These are phyloP conservation scores for Atractosteus spatula DNA, from an alignment of 2,113 vertebrate species.

Conservation along the genomic window DNA sequence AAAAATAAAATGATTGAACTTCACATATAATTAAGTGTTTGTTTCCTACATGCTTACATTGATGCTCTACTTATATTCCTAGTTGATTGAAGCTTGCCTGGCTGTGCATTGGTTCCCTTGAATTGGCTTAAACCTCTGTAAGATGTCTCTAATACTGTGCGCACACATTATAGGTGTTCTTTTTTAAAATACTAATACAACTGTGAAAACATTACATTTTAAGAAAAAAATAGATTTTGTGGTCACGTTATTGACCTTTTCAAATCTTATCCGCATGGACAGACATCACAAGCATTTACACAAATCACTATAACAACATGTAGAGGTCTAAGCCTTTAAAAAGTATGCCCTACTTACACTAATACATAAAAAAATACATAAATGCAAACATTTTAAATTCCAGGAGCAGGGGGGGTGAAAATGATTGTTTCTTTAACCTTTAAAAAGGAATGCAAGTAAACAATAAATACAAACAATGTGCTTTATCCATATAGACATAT, in stretches of 20 bases:
- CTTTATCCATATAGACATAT: slow-evolving; percentile 98
- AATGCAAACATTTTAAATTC: slow-evolving; percentile 76
- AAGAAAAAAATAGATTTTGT: slow-evolving; percentile 57
- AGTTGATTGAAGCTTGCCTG: neutral
- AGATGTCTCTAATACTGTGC: slow-evolving; percentile 44
- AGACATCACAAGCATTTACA: slow-evolving; percentile 74
- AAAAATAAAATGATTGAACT: slow-evolving; percentile 30
- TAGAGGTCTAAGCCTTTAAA: slow-evolving; percentile 74
- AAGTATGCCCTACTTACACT: slow-evolving; percentile 79
- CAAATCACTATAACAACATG: slow-evolving; percentile 77
- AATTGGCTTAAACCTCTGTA: slow-evolving; percentile 25
- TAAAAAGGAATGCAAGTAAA: slow-evolving; percentile 92
- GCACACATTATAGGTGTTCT: slow-evolving; percentile 24
- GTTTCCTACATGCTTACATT: slow-evolving; percentile 10
- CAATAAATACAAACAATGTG: slow-evolving; percentile 99
- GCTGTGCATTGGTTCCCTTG: slow-evolving; percentile 14
- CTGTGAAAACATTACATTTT: slow-evolving; percentile 58
- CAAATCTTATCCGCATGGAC: slow-evolving; percentile 58
- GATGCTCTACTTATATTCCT: slow-evolving; percentile 12
- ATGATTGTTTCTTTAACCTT: slow-evolving; percentile 82
- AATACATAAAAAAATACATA: slow-evolving; percentile 86
- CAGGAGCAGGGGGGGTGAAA: slow-evolving; percentile 68
- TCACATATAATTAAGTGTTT: slow-evolving; percentile 25
- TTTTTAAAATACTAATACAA: slow-evolving; percentile 37
- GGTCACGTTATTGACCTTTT: slow-evolving; percentile 60